Evolutionary conservation across 2,888 invertebrate species (phyloP).

Genomic region (Oasisia sp.): DNA sequence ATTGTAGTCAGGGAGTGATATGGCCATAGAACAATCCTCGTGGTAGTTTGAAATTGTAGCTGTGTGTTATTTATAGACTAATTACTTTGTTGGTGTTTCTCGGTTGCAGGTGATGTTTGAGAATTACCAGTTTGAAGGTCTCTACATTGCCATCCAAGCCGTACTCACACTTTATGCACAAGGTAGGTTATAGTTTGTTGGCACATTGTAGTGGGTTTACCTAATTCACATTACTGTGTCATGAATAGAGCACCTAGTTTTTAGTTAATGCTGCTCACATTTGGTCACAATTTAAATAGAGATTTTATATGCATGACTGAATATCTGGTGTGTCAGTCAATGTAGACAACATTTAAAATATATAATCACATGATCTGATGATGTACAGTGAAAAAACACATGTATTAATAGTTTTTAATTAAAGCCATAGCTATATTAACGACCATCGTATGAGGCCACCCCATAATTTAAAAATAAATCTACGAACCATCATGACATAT

Average conservation of each 20-base stretch:
- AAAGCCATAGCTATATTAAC: no score
- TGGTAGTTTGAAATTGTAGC: neutral
- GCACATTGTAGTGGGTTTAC: neutral
- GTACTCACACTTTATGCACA: constrained; percentile 96
- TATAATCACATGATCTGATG: neutral
- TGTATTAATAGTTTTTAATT: no score
- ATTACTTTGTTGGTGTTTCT: neutral
- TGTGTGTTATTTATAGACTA: neutral
- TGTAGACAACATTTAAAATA: neutral
- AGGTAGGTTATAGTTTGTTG: constrained; percentile 66
- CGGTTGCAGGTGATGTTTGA: constrained; percentile 81
- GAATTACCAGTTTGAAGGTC: constrained; percentile 92
- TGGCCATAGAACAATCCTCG: neutral
- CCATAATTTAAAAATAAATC: no score
- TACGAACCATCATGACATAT: no score
- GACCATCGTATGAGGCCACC: no score
- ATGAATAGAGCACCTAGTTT: neutral
- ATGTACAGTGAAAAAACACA: no score
- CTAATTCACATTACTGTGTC: neutral
- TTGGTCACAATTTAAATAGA: neutral
- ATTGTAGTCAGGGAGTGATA: neutral
- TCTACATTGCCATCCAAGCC: constrained; percentile 95
- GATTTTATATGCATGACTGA: neutral
- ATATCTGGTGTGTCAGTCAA: no score
- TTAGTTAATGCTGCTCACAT: neutral